Conservation (phyloP, 2,113 vertebrate species). For the Lasiurus cinereus region DNA sequence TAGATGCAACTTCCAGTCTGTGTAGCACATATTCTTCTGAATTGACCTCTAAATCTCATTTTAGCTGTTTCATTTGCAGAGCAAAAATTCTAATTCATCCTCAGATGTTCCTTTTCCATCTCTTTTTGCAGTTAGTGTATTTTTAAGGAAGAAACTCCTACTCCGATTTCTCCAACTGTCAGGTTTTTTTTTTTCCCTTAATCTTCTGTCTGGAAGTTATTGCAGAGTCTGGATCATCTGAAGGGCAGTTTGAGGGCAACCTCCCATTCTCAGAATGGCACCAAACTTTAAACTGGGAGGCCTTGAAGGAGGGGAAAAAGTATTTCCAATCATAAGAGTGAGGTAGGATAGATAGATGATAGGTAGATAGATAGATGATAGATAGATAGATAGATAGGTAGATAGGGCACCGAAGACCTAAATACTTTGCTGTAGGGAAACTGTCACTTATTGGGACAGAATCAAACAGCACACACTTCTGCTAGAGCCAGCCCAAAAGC, state of each 20-base stretch:
- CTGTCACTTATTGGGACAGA: background rate
- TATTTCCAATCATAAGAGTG: background rate
- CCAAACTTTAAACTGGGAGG: background rate
- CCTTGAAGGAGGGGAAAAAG: background rate
- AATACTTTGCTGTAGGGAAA: background rate
- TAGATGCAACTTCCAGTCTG: background rate
- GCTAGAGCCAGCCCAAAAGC: background rate
- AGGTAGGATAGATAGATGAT: background rate
- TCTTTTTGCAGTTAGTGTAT: background rate
- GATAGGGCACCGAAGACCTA: too few relatives aligned
- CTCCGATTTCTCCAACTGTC: background rate
- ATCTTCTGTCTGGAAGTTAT: background rate
- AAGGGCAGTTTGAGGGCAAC: background rate
- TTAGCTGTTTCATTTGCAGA: background rate
- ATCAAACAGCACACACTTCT: background rate
- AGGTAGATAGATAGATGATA: too few relatives aligned
- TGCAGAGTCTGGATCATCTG: background rate
- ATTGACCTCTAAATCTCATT: background rate
- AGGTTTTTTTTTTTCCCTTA: background rate
- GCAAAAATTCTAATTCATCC: background rate
- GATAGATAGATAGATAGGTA: too few relatives aligned
- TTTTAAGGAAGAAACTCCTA: background rate
- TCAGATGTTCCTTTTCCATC: background rate
- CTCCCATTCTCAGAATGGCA: background rate
- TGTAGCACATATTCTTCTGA: background rate